These are phyloP conservation scores for Gonatopus flavifemur DNA, from an alignment of 1,140 invertebrate genomes.

Conservation along the genomic window DNA sequence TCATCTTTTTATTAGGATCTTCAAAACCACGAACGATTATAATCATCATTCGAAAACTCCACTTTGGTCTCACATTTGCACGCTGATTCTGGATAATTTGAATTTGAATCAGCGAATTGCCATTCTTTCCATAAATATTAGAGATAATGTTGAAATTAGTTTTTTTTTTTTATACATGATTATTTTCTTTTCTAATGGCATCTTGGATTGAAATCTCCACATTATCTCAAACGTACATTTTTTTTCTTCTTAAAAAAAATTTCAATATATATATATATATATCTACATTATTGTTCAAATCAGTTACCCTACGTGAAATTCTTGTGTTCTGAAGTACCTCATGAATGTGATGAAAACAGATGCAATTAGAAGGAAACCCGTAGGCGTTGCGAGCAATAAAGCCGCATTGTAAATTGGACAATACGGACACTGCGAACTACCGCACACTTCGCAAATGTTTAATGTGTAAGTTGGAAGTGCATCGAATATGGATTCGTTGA, in stretches of 20 bases:
- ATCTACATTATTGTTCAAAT: constrained; percentile 8
- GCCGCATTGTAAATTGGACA: constrained; percentile 87
- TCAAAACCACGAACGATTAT: too few species aligned
- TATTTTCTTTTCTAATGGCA: too few species aligned
- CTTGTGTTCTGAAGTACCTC: constrained; percentile 43
- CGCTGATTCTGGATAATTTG: too few species aligned
- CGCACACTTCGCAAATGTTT: constrained; percentile 98
- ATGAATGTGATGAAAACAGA: constrained; percentile 37
- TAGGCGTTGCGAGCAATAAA: constrained; percentile 46
- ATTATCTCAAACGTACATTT: too few species aligned
- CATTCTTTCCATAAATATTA: too few species aligned
- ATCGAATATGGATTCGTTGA: constrained; percentile 93
- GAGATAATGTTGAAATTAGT: too few species aligned
- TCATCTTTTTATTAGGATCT: too few species aligned
- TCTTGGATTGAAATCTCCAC: too few species aligned
- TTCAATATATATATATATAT: background rate
- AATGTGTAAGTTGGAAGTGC: constrained; percentile 83
- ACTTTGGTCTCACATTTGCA: too few species aligned
- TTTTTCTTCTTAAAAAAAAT: constrained; percentile 4
- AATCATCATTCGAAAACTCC: too few species aligned
- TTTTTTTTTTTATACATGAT: too few species aligned
- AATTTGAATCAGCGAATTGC: too few species aligned
- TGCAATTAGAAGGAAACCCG: constrained; percentile 38
- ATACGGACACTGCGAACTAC: constrained; percentile 96
- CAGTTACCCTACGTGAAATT: constrained; percentile 38